Percentiles rank a stretch among this genome's conserved stretches.
Conservation (phyloP, 2,888 invertebrate genomes). For the Resseliella maxima region DNA sequence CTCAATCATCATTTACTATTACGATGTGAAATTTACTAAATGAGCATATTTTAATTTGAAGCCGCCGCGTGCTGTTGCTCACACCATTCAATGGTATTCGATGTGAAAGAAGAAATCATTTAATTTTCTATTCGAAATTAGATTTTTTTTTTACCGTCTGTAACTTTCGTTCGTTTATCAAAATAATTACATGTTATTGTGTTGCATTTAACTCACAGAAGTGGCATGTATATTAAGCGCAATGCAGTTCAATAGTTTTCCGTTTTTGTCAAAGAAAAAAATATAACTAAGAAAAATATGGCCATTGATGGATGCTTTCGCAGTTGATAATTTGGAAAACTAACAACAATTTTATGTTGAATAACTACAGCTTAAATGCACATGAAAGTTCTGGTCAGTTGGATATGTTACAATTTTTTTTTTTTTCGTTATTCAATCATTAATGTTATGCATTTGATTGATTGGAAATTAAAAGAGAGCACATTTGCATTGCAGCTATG, state of each 20-base stretch:
- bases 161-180: conserved; percentile 41
- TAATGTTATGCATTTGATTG: background rate
- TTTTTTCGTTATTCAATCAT: background rate
- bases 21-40: background rate
- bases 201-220: background rate
- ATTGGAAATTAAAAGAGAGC: background rate
- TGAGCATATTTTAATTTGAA: conserved; percentile 22
- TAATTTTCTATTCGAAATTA: conserved; percentile 44
- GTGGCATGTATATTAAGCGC: background rate
- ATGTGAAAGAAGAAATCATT: background rate
- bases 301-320: background rate
- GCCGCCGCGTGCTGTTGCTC: background rate
- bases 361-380: background rate
- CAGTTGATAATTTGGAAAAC: background rate
- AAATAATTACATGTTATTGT: conserved; percentile 48
- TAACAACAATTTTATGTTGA: background rate
- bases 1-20: conserved; percentile 25
- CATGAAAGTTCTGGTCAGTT: background rate
- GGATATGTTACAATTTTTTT: background rate
- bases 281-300: background rate
- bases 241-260: background rate
- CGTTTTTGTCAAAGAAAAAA: background rate
- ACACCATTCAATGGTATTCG: background rate
- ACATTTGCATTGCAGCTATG: background rate
- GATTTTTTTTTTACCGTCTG: background rate